phyloP scores from a whole-genome alignment of 2,888 invertebrate genomes.

The Endomychus coccineus region DNA sequence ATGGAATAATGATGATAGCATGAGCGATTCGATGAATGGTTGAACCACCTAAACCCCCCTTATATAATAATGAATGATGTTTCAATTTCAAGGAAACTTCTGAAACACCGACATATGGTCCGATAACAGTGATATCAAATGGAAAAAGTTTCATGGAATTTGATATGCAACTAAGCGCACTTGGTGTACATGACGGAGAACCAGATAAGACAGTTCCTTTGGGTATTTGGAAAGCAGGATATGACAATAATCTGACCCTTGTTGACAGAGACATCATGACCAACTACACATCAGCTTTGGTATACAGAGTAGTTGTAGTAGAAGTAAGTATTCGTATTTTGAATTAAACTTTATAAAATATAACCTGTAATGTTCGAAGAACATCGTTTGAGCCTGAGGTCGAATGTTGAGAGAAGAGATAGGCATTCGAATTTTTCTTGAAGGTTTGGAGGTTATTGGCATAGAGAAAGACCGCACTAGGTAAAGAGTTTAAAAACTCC shows the following conservation, averaged over 20 bases:
- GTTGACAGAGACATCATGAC: conserved; percentile 59
- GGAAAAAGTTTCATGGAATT: conserved; percentile 71
- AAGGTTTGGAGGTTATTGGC: no score
- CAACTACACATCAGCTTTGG: conserved; percentile 71
- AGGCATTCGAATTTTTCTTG: no score
- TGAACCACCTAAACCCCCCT: no score
- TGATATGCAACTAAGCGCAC: conserved; percentile 61
- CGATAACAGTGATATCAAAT: conserved; percentile 56
- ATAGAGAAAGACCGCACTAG: no score
- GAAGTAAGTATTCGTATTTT: conserved; percentile 69
- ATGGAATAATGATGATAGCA: no score
- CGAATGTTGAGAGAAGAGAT: no score
- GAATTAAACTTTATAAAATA: neutral
- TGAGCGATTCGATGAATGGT: no score
- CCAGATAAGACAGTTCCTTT: conserved; percentile 62
- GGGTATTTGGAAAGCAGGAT: conserved; percentile 73
- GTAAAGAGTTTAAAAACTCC: no score
- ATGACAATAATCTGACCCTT: conserved; percentile 58
- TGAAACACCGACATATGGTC: conserved; percentile 64
- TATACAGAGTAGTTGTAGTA: conserved; percentile 81
- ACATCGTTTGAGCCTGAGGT: no score
- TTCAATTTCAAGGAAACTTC: conserved; percentile 35
- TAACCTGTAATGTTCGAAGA: neutral
- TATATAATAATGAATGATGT: no score
- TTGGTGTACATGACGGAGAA: conserved; percentile 65